These are phyloP conservation scores for Solea solea DNA, from an alignment of 2,113 vertebrate genomes.

Conservation along the genomic window DNA sequence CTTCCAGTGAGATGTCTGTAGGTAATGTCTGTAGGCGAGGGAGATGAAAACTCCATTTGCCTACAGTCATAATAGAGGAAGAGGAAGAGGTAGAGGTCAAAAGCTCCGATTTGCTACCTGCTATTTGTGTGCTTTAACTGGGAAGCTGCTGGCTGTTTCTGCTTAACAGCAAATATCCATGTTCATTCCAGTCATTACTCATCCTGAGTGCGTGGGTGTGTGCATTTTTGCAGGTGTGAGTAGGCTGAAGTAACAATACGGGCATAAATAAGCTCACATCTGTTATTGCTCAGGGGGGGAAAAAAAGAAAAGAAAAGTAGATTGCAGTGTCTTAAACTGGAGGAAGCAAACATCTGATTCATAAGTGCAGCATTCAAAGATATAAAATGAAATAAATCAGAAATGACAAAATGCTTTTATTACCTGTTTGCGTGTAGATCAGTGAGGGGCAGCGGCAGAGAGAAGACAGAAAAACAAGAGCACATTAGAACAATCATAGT, in stretches of 20 bases:
- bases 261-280: constrained; percentile 7
- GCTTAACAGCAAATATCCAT: constrained; percentile 46
- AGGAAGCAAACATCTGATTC: not conserved
- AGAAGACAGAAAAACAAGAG: constrained; percentile 1
- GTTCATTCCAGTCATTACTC: constrained; percentile 37
- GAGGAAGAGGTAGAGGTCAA: constrained; percentile 42
- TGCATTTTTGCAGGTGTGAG: constrained; percentile 27
- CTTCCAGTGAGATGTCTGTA: constrained; percentile 27
- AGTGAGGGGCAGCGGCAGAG: constrained; percentile 7
- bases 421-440: constrained; percentile 65
- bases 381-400: constrained; percentile 5
- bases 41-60: constrained; percentile 11
- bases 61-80: constrained; percentile 7
- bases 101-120: constrained; percentile 27
- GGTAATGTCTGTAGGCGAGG: not conserved
- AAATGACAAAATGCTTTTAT: not conserved
- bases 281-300: not conserved
- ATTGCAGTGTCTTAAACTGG: not conserved
- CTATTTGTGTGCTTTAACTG: constrained; percentile 32
- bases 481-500: constrained; percentile 17
- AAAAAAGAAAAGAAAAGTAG: not conserved
- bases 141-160: constrained; percentile 24
- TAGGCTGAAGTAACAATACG: constrained; percentile 17
- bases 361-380: not conserved
- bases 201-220: constrained; percentile 5